phyloP scores from a whole-genome alignment of 2,888 invertebrate species.

The Nasonovia ribisnigri region DNA sequence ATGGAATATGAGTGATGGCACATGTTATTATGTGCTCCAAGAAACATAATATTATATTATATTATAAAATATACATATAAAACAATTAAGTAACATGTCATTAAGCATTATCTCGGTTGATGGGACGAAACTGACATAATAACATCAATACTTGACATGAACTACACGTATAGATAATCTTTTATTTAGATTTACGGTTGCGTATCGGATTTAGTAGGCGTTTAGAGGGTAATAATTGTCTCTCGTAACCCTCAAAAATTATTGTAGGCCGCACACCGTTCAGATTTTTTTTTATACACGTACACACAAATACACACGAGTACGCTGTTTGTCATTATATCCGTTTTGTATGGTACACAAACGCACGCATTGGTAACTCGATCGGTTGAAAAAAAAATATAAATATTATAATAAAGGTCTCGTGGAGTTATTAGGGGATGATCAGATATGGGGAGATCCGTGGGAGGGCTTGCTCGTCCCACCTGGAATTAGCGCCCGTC shows the following conservation, averaged over 20 bases:
- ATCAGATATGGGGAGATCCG: slow-evolving; percentile 63
- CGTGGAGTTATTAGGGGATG: slow-evolving; percentile 60
- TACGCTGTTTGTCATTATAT: slow-evolving; percentile 31
- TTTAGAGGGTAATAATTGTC: slow-evolving; percentile 57
- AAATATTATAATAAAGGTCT: slow-evolving; percentile 55
- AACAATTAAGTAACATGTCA: slow-evolving; percentile 38
- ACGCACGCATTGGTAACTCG: slow-evolving; percentile 54
- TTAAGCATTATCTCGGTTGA: slow-evolving; percentile 49
- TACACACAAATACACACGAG: slow-evolving; percentile 30
- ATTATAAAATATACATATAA: slow-evolving; percentile 36
- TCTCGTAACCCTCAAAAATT: slow-evolving; percentile 49
- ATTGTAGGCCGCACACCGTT: slow-evolving; percentile 52
- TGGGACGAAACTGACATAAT: slow-evolving; percentile 26
- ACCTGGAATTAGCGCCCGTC: slow-evolving; percentile 65
- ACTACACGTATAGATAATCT: slow-evolving; percentile 49
- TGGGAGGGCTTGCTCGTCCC: slow-evolving; percentile 62
- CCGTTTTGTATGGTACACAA: slow-evolving; percentile 43
- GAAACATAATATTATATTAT: background rate
- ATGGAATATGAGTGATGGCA: background rate
- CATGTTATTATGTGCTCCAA: background rate
- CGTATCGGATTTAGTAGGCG: slow-evolving; percentile 60
- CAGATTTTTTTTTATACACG: slow-evolving; percentile 23
- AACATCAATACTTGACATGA: slow-evolving; percentile 52
- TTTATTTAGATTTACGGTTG: slow-evolving; percentile 58
- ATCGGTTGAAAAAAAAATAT: slow-evolving; percentile 56